These are phyloP conservation scores for Ichneumoninae sp. DNA, from an alignment of 2,888 invertebrate genomes.

Conservation along the genomic window DNA sequence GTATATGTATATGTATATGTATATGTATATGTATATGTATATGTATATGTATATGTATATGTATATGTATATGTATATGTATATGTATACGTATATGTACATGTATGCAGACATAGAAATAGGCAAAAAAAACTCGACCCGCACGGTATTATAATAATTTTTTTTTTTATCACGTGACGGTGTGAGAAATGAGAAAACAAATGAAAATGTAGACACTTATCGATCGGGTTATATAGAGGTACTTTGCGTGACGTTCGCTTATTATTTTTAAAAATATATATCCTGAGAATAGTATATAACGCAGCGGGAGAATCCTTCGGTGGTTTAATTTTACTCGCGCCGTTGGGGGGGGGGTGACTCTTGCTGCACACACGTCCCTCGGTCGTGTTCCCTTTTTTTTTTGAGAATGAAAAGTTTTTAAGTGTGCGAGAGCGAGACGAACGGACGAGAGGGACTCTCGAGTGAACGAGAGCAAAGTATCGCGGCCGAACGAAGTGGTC, in stretches of 20 bases:
- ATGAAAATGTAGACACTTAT: not conserved
- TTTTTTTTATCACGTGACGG: conserved; percentile 68
- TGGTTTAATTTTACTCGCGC: conserved; percentile 76
- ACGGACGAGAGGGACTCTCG: conserved; percentile 32
- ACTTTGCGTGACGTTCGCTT: conserved; percentile 42
- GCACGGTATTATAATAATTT: conserved; percentile 26
- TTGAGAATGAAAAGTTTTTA: conserved; percentile 37
- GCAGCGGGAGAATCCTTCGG: conserved; percentile 64
- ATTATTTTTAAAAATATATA: conserved; percentile 26
- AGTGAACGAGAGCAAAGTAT: conserved; percentile 61
- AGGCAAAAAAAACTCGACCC: conserved; percentile 47
- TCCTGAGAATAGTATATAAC: conserved; percentile 36
- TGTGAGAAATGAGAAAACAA: conserved; percentile 30
- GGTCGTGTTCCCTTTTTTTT: conserved; percentile 36
- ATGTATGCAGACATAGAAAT: conserved; percentile 44
- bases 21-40: too few species aligned
- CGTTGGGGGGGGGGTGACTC: conserved; percentile 73
- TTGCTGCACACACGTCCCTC: conserved; percentile 55
- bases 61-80: too few species aligned
- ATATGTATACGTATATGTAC: too few species aligned
- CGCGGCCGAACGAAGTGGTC: conserved; percentile 68
- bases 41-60: too few species aligned
- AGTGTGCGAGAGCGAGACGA: conserved; percentile 32
- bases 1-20: not conserved
- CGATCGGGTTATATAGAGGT: not conserved